Percentiles rank a stretch among this genome's conserved stretches.
Conservation (phyloP, 1,140 invertebrate species). For the Neodiprion virginianus region DNA sequence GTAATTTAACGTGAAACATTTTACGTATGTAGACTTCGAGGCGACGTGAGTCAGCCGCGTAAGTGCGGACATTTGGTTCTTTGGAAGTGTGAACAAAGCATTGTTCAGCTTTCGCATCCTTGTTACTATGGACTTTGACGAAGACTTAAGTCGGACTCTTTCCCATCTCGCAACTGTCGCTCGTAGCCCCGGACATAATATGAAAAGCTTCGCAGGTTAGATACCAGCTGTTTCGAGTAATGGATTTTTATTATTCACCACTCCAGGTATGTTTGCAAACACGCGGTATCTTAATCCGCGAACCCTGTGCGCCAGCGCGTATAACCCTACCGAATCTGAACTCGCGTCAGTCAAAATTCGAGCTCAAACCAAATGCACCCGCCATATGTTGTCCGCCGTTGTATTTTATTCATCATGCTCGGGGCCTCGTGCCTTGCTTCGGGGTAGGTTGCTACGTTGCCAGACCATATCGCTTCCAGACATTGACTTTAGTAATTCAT, state of each 20-base stretch:
- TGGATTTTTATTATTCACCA: conserved; percentile 1
- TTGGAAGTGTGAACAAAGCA: no score
- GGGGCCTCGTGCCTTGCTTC: no score
- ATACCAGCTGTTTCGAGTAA: not conserved
- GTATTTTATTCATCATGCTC: not conserved
- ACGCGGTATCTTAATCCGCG: not conserved
- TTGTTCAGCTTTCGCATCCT: no score
- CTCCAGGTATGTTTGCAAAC: conserved; percentile 5
- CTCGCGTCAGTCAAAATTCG: not conserved
- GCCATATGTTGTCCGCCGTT: not conserved
- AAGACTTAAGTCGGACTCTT: no score
- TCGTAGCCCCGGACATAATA: not conserved
- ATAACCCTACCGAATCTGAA: conserved; percentile 1
- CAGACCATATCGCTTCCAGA: not conserved
- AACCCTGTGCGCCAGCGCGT: conserved; percentile 1
- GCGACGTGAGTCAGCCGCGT: no score
- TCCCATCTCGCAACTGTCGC: not conserved
- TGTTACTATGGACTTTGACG: no score
- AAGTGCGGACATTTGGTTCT: no score
- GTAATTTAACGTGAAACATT: no score
- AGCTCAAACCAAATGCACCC: not conserved
- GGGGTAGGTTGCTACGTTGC: not conserved
- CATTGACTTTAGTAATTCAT: not conserved
- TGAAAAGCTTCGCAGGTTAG: not conserved
- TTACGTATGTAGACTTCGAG: no score